A percentile compares a stretch with the other conserved stretches of the same genome.
phyloP scores from a whole-genome alignment of 2,888 invertebrate genomes.

The Polymixis flavicincta region DNA sequence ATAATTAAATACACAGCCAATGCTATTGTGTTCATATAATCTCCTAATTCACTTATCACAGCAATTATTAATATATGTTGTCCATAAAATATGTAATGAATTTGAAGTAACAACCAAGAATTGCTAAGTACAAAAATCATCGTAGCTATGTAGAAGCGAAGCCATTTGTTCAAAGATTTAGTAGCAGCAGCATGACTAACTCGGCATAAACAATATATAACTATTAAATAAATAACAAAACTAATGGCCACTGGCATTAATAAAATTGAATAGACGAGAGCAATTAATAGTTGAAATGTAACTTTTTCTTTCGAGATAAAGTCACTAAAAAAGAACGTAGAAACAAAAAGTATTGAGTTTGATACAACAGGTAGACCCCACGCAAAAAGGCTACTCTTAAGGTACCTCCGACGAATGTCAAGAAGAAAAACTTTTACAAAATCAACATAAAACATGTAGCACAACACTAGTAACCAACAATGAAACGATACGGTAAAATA shows the following conservation, averaged over 20 bases:
- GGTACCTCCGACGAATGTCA: slow-evolving; percentile 24
- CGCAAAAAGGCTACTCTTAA: slow-evolving; percentile 29
- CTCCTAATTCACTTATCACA: slow-evolving; percentile 19
- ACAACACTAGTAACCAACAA: slow-evolving; percentile 20
- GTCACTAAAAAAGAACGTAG: background rate
- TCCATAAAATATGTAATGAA: slow-evolving; percentile 7
- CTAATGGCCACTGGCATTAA: slow-evolving; percentile 17
- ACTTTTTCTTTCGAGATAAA: background rate
- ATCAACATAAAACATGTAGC: slow-evolving; percentile 17
- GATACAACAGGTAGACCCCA: slow-evolving; percentile 26
- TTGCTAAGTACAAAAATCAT: slow-evolving; percentile 25
- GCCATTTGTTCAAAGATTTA: slow-evolving; percentile 9
- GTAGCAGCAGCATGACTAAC: background rate
- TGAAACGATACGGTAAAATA: slow-evolving; percentile 2
- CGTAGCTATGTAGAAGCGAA: slow-evolving; percentile 29
- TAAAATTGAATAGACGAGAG: background rate
- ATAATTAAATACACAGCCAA: slow-evolving; percentile 19
- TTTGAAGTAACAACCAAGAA: slow-evolving; percentile 3
- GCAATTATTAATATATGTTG: background rate
- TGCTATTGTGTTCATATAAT: slow-evolving; percentile 21
- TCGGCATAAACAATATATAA: slow-evolving; percentile 1
- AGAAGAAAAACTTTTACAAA: slow-evolving; percentile 15
- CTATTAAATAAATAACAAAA: slow-evolving; percentile 17
- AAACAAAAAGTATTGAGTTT: background rate
- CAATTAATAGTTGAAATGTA: background rate